Conservation (phyloP, 2,888 invertebrate genomes). For the Eustalomyia histrio region DNA sequence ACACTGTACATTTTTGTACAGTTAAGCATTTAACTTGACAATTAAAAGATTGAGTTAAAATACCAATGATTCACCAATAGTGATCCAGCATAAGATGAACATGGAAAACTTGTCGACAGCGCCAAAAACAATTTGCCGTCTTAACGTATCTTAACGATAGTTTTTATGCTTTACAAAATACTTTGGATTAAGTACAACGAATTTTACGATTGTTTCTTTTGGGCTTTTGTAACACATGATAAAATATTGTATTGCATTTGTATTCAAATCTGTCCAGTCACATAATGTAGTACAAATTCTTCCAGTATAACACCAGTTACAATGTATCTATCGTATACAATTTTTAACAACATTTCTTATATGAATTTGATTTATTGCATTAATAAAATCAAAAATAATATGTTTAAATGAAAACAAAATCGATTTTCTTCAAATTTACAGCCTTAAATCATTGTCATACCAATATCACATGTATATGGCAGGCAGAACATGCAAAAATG, state of each 20-base stretch:
- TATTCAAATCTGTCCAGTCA: background rate
- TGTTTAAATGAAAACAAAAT: background rate
- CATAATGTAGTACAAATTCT: constrained; percentile 25
- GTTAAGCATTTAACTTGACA: no score
- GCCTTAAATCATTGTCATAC: constrained; percentile 61
- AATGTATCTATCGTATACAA: constrained; percentile 16
- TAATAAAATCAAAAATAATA: constrained; percentile 3
- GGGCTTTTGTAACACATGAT: no score
- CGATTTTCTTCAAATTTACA: constrained; percentile 22
- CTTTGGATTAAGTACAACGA: no score
- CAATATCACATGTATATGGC: constrained; percentile 6
- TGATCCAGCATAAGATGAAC: no score
- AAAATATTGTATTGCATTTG: background rate
- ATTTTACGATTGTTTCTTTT: no score
- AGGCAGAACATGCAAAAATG: constrained; percentile 24
- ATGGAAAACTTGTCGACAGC: no score
- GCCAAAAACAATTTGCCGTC: no score
- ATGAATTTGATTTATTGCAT: constrained; percentile 58
- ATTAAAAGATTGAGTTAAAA: no score
- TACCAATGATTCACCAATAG: no score
- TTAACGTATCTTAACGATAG: no score
- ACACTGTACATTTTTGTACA: no score
- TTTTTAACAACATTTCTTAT: constrained; percentile 23
- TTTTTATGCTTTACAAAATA: no score
- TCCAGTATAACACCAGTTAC: constrained; percentile 1